Base-by-base conservation (phyloP, 2,797 vertebrate genomes). In the Tachyglossus aculeatus region DNA sequence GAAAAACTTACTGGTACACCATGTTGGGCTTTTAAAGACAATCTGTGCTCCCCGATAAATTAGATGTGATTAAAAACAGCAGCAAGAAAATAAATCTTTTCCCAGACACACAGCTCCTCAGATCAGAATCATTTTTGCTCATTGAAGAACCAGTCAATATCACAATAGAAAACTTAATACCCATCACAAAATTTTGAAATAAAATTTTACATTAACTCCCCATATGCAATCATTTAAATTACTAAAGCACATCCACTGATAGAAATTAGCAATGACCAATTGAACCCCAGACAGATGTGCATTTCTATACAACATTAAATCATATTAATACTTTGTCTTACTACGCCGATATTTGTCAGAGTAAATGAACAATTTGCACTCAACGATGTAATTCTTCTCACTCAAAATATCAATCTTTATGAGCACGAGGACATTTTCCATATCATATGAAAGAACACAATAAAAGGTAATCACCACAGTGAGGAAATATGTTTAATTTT, bases 211-310 rank as follows among this genome's bases (percentile, higher is more conserved):
- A 68, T 55, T 76, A 66, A 67, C 32, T 63, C 29, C 21, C 25
- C 41, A 74, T 39, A 78, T 52, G 57, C 25, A 66, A 68, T 7
- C 64, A 18, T 66, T 62, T 67, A 51, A 58, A 74, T 71, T 70
- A 44, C 15, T 61, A 65, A 59, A 10, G 16, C 65, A 29, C 45
- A 61, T 50, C 67, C 61, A 67, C 53, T 72, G 10, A 38, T 41
- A 64, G 47, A 72, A 81, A 72, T 77, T 55, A 85, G 77, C 55
- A 79, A 43, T 61, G 68, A 83, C 40, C 22, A 73, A 64, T 29
- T 72, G 67, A 77, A 71, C 41, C n/a, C 31, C 52, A 55, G 45
- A 67, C 22, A 74, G 48, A 61, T 69, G 44, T 33, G 40, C 68
- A 19, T 47, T n/a, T n/a, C n/a, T n/a, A n/a, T n/a, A n/a, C n/a